A percentile compares a stretch with the other conserved stretches of the same genome.
These are phyloP conservation scores for Panagrolaimus sp. DNA, from an alignment of 1,140 invertebrate genomes.

Conservation along the genomic window DNA sequence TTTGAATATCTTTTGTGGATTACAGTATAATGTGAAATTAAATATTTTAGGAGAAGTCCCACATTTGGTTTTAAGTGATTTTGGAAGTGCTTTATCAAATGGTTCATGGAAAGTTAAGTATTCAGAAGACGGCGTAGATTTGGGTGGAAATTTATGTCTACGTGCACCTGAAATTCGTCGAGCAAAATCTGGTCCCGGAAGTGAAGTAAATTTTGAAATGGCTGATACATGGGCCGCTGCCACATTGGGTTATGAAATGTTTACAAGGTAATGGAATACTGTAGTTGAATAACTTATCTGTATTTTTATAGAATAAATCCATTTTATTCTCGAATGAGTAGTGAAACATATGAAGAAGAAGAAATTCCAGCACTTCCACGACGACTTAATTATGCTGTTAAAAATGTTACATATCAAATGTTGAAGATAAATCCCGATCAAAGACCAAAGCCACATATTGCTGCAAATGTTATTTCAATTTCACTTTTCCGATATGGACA, in stretches of 20 bases:
- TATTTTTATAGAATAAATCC: conserved; percentile 35
- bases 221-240: conserved; percentile 35
- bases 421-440: conserved; percentile 32
- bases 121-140: conserved; percentile 28
- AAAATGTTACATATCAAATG: conserved; percentile 28
- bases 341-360: conserved; percentile 27
- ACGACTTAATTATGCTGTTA: conserved; percentile 26
- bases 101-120: conserved; percentile 25
- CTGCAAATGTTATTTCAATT: conserved; percentile 37
- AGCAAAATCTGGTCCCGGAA: conserved; percentile 13
- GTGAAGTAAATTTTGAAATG: conserved; percentile 31
- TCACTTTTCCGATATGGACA: conserved; percentile 41
- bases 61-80: conserved; percentile 42
- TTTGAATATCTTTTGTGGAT: too few species aligned
- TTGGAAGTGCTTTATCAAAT: conserved; percentile 32
- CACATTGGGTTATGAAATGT: conserved; percentile 42
- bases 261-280: too few species aligned
- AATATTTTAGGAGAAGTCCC: conserved; percentile 38
- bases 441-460: conserved; percentile 29
- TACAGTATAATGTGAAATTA: conserved; percentile 12
- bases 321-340: conserved; percentile 33
- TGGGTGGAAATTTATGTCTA: conserved; percentile 39
- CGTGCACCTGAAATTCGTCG: conserved; percentile 39
- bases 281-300: not conserved
- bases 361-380: conserved; percentile 33